Conservation (phyloP, 2,888 invertebrate genomes). For the Chymomyza caudatula region DNA sequence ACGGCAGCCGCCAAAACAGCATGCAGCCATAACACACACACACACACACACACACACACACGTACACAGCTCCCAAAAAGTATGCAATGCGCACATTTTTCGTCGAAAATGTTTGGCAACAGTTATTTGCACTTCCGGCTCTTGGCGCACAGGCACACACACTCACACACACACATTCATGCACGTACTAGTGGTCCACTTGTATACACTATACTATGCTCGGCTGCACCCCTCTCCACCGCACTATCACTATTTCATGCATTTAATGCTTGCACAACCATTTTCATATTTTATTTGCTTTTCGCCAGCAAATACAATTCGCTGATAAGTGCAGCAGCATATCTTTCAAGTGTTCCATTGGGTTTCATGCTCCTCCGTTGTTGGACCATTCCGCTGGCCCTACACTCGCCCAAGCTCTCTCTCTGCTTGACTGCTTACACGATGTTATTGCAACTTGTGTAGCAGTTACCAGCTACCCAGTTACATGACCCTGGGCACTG, state of each 20-base stretch:
- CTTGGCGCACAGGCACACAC: slow-evolving; percentile 28
- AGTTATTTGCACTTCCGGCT: slow-evolving; percentile 64
- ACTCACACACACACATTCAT: slow-evolving; percentile 5
- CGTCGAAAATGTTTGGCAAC: slow-evolving; percentile 66
- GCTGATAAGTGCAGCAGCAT: slow-evolving; percentile 33
- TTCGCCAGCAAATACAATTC: slow-evolving; percentile 19
- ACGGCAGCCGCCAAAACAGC: slow-evolving; percentile 6
- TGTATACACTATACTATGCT: neutral
- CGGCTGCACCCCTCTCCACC: neutral
- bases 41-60: neutral
- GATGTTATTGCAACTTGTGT: slow-evolving; percentile 21
- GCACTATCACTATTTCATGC: slow-evolving; percentile 41
- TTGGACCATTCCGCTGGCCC: neutral
- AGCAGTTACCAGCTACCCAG: too few species aligned
- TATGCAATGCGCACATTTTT: slow-evolving; percentile 62
- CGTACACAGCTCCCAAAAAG: slow-evolving; percentile 21
- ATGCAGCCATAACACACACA: neutral
- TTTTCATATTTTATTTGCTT: slow-evolving; percentile 63
- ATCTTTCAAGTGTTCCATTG: slow-evolving; percentile 36
- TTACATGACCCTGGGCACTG: too few species aligned
- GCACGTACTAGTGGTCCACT: neutral
- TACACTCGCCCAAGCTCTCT: too few species aligned
- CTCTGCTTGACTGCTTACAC: slow-evolving; percentile 15
- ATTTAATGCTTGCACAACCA: slow-evolving; percentile 49
- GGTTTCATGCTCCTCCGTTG: slow-evolving; percentile 1